Percentiles rank a stretch among this genome's conserved stretches.
phyloP scores from a whole-genome alignment of 2,888 invertebrate genomes.

The Toxonevra muliebris region DNA sequence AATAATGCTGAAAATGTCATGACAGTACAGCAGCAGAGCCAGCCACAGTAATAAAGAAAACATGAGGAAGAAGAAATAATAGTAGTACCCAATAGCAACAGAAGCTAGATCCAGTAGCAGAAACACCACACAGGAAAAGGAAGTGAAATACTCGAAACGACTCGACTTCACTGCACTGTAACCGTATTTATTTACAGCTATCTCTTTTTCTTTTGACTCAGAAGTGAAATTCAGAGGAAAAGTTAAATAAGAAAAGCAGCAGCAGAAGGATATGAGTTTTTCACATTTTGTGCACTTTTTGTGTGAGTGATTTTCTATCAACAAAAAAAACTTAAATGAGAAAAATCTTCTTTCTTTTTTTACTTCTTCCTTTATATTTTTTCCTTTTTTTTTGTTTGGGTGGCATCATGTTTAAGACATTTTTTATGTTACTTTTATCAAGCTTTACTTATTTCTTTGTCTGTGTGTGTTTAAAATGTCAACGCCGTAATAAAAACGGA shows the following conservation, averaged over 20 bases:
- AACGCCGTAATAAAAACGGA: constrained; percentile 30
- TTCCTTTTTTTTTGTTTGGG: background rate
- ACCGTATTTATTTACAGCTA: constrained; percentile 7
- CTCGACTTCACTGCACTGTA: background rate
- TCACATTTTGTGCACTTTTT: background rate
- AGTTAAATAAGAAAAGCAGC: background rate
- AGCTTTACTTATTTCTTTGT: constrained; percentile 6
- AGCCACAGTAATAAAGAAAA: constrained; percentile 2
- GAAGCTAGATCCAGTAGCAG: background rate
- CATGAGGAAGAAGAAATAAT: constrained; percentile 6
- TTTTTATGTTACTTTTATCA: background rate
- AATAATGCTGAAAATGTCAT: constrained; percentile 30
- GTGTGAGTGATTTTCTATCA: background rate
- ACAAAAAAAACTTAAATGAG: constrained; percentile 13
- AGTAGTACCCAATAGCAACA: constrained; percentile 13
- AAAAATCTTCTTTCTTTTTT: background rate
- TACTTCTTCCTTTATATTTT: background rate
- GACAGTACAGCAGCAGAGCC: constrained; percentile 13
- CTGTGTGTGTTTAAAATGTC: constrained; percentile 22
- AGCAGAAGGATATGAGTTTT: background rate
- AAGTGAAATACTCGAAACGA: constrained; percentile 1
- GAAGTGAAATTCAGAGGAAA: background rate
- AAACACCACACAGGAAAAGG: constrained; percentile 15
- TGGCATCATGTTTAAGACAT: constrained; percentile 1
- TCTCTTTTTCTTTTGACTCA: constrained; percentile 11